Evolutionary conservation across 2,888 invertebrate species (phyloP).

Genomic region (Calliphora vomitoria): DNA sequence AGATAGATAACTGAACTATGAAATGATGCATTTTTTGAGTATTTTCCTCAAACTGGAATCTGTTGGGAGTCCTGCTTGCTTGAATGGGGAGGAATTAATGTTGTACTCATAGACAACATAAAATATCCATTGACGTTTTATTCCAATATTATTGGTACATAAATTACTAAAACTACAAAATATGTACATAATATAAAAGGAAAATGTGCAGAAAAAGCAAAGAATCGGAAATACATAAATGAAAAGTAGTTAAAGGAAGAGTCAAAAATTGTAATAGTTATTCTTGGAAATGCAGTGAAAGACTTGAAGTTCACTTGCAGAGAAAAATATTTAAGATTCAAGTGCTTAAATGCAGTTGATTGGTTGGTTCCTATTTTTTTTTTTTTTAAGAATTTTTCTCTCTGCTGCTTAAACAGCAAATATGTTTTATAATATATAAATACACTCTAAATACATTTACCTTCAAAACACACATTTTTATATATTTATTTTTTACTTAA

Average conservation of each 20-base stretch:
- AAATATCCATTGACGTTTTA: constrained; percentile 51
- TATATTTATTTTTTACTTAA: neutral
- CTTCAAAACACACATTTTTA: neutral
- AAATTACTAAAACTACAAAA: constrained; percentile 17
- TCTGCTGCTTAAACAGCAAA: neutral
- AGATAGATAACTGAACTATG: constrained; percentile 14
- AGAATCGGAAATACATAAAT: neutral
- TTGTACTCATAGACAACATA: constrained; percentile 3
- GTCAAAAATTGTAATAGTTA: neutral
- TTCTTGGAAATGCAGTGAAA: neutral
- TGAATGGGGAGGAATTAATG: neutral
- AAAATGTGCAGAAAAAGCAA: neutral
- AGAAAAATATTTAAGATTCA: constrained; percentile 10
- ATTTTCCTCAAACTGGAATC: no score
- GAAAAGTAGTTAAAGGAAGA: neutral
- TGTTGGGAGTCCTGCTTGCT: neutral
- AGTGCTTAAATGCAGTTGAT: constrained; percentile 18
- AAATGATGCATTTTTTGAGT: neutral
- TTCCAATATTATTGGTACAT: constrained; percentile 15
- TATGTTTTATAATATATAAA: constrained; percentile 12
- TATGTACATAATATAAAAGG: neutral
- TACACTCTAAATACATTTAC: neutral
- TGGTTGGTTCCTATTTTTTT: neutral
- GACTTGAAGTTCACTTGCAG: neutral
- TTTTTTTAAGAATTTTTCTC: neutral